Evolutionary conservation across 2,888 invertebrate species (phyloP), one percentile per base, ranked within the genome.

Genomic region (Clepsis dumicolana): DNA sequence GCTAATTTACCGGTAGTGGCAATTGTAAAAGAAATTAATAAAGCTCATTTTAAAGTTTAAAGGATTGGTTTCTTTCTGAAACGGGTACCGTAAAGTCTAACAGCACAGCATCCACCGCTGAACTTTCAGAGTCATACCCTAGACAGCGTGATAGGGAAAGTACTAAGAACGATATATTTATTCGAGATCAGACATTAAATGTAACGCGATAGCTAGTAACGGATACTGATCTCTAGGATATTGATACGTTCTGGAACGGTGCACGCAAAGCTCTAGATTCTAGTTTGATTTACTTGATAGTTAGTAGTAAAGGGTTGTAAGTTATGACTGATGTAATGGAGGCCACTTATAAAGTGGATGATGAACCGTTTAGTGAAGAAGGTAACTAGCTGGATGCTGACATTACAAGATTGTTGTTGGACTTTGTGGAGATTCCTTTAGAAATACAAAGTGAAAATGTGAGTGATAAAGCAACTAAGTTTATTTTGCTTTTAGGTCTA

Each of bases 151-250:
- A 52, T 50, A 72, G 82, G 78, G 83, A 84, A 84, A 84, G 84
- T 79, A 63, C 78, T 74, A 75, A 74, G 16, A 44, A 18, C 18
- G 72, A 21, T 12, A 56, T 14, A 53, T 18, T n/a, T 38, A 21
- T 76, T 76, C 73, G 74, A 75, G 75, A 77, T 74, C 75, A 72
- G 64, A 48, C 57, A 76, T 74, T 74, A 71, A 65, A 44, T 57
- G 76, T 56, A 77, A 81, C 73, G 59, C 71, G 80, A 82, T 77
- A 81, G 74, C 75, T 71, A 53, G 70, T 75, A 75, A 77, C 76
- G 38, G 67, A 67, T 57, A 67, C 70, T 64, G 74, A 76, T 74
- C 73, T 70, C 64, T 50, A 70, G 70, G 75, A 75, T 71, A 78
- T 73, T 62, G 73, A 77, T 69, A 75, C 77, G 77, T 78, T 76